Base-by-base conservation (phyloP, 2,888 invertebrate species). In the Cenopis cana region DNA sequence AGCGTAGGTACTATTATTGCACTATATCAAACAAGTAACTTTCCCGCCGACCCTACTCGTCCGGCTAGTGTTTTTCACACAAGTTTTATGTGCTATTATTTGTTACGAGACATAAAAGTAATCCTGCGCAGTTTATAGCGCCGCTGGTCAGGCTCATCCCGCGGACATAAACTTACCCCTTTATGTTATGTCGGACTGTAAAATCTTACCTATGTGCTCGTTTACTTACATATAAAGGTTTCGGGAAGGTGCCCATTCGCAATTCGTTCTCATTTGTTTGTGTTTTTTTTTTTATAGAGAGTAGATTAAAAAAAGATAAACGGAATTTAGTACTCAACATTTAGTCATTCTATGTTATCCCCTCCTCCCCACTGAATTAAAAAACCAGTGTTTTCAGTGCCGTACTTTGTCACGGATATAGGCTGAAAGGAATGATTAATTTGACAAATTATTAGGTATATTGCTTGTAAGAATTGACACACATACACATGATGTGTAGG, bases 61-160 rank as follows among this genome's bases (percentile, higher is more conserved):
- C 77, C 82, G 89, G 90, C 91, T 92, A 90, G 91, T 90, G 89
- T 92, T 93, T 93, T 93, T 93, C 93, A 88, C 91, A 86, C 88
- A 90, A 91, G 89, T 93, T 94, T 94, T 93, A 93, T 93, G 91
- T 83, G 89, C 92, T 91, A 93, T 94, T 93, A 94, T 93, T 93
- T 91, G 91, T 89, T 89, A 88, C 86, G 88, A 85, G 88, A 85
- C 89, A 92, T 93, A 93, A 93, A 93, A 90, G 88, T 89, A 86
- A 88, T 89, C 89, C 89, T 75, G 85, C 81, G 82, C 81, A 84
- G 87, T 91, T 91, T 92, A 92, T 83, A 74, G 78, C 77, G 83
- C 80, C 77, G 74, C 79, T 79, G 85, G 81, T 79, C 87, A 82
- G 86, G 82, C 85, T 85, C 85, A 86, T 88, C 85, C 83, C 75